Evolutionary conservation across 2,797 vertebrate genomes (phyloP).

Genomic region (Hylomyscus alleni): DNA sequence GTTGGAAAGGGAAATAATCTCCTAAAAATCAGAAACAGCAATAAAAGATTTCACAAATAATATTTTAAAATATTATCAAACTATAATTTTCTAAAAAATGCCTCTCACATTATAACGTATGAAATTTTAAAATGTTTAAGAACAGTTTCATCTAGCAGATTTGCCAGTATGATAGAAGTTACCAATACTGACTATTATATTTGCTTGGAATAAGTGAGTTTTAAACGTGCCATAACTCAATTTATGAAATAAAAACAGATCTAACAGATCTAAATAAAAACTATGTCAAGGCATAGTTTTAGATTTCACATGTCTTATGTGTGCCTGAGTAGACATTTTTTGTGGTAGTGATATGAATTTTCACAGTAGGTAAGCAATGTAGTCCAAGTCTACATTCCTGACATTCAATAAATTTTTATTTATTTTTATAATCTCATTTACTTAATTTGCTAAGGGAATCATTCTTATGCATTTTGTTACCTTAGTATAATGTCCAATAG

Average conservation of each 20-base stretch:
- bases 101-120: neutral
- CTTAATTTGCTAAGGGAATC: neutral
- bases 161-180: neutral
- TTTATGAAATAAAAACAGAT: neutral
- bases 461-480: neutral
- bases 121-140: constrained; percentile 27
- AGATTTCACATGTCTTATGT: neutral
- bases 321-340: neutral
- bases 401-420: neutral
- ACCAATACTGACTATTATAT: neutral
- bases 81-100: neutral
- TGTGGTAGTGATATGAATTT: neutral
- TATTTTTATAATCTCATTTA: neutral
- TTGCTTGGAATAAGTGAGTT: neutral
- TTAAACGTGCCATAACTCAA: neutral
- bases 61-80: neutral
- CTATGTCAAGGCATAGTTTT: neutral
- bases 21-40: neutral
- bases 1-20: neutral
- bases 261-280: no score
- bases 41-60: neutral
- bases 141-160: neutral
- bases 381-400: neutral
- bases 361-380: neutral
- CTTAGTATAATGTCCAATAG: neutral